Percentiles rank a stretch among this genome's conserved stretches.
phyloP scores from a whole-genome alignment of 2,888 invertebrate genomes.

The Sepioteuthis lessoniana region DNA sequence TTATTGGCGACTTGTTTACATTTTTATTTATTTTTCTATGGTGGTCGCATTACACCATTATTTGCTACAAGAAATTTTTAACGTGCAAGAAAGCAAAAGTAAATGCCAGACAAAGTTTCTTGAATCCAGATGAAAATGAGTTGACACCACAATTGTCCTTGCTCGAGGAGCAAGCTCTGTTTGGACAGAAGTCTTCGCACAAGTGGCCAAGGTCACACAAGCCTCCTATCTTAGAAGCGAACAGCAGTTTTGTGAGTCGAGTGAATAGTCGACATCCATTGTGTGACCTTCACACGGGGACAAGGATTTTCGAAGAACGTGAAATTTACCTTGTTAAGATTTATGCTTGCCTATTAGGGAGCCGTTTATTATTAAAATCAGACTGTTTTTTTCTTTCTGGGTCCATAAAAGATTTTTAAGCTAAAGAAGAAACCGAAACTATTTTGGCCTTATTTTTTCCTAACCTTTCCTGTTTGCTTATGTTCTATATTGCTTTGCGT shows the following conservation, averaged over 20 bases:
- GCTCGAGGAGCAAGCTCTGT: background rate
- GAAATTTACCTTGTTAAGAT: background rate
- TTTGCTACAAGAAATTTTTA: background rate
- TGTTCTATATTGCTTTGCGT: background rate
- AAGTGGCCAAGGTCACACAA: slow-evolving; percentile 33
- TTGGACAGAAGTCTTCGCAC: background rate
- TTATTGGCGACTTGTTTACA: background rate
- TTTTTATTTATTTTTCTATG: background rate
- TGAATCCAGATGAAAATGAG: background rate
- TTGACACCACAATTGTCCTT: background rate
- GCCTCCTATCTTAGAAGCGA: background rate
- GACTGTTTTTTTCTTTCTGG: background rate
- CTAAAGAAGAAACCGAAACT: background rate
- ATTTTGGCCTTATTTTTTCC: background rate
- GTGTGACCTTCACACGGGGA: slow-evolving; percentile 33
- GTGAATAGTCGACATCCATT: background rate
- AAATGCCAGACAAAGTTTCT: background rate
- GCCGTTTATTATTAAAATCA: background rate
- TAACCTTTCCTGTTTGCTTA: background rate
- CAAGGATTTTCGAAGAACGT: background rate
- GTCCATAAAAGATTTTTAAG: too few relatives aligned
- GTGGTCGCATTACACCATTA: background rate
- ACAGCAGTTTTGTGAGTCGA: background rate
- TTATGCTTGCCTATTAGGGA: background rate
- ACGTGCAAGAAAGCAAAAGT: background rate